Evolutionary conservation across 2,888 invertebrate genomes (phyloP), one percentile per base, ranked within the genome.

Genomic region (Mimas tiliae): DNA sequence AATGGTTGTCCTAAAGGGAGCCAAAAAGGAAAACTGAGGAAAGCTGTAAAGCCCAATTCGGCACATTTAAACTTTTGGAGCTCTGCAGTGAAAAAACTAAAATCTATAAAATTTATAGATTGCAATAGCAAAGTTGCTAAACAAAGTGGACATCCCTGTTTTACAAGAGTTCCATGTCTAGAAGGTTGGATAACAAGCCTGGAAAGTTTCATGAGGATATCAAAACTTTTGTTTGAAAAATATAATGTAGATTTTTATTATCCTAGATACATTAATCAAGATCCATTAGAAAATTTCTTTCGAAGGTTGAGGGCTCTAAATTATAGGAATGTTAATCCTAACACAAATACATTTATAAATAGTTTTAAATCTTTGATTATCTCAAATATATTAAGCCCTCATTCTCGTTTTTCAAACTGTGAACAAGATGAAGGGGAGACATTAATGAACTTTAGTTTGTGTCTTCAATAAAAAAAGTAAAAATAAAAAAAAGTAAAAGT

Each of bases 381-480:
- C n/a, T 50, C 50, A 16, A 50, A 50, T 50, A 16, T 50, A 16
- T 19, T 50, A 16, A 50, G 50, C 19, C 50, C 50, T n/a, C 50
- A 16, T 50, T 50, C 50, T 50, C 50, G 50, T 16, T 50, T 19
- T 16, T 16, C 16, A 14, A 50, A 50, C n/a, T 50, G 50, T 50
- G 50, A 50, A 50, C n/a, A 50, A 16, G 16, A 50, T 50, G 16
- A 50, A 50, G 50, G 50, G 50, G 50, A 53, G 27, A 53, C 33
- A 53, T 53, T 53, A 53, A 53, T 50, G 50, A 50, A 50, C n/a
- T 50, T 50, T 50, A 50, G 16, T n/a, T 16, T 16, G 8, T 50
- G 8, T 50, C 8, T 50, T 16, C 16, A 50, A 50, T 4, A 50
- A 3, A 16, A 16, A 50, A 50, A 8, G 16, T 16, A 50, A 50